Base-by-base conservation (phyloP, 1,140 invertebrate species). In the Drosophila hydei region DNA sequence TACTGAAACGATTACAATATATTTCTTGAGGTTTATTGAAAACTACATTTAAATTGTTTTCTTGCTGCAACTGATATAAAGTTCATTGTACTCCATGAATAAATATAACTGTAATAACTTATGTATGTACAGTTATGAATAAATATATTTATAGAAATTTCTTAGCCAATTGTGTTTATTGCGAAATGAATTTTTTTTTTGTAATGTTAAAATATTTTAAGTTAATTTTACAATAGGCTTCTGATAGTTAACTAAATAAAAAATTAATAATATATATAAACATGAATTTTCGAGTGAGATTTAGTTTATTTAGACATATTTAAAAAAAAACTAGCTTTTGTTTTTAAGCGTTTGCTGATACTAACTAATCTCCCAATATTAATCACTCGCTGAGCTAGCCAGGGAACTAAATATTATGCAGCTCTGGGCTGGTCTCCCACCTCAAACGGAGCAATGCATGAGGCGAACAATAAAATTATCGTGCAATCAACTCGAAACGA, bases 381-480 rank as follows among this genome's bases (percentile, higher is more conserved):
- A 75, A 84, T 84, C 79, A 75, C 33, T 60, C 52, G 55, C n/a
- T n/a, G 62, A 84, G 76, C 68, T 84, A 51, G 51, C 9, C 11
- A 12, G 19, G 11, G 3, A 43, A 16, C 11, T 23, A 12, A 14
- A 6, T 48, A 25, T 12, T 54, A 43, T 38, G 21, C 19, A 25
- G 21, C 19, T 18, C 16, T 36, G n/a, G 42, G 18, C 11, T 14
- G 16, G 38, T 14, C 45, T 14, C 38, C 30, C 11, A 27, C 1
- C 43, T 43, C 25, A 36, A 5, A 23, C 40, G 30, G 27, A 23
- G 16, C 11, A 47, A 70, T 50, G 67, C 51, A 50, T 55, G 60
- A 36, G 42, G 27, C 38, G 70, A 73, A 68, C 74, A 73, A 69
- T 76, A 77, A 81, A 85, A 64, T 77, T 69, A 77, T 85, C 77